phyloP scores from a whole-genome alignment of 92 coral and sea anemone genomes.

The Bergia puertoricense region DNA sequence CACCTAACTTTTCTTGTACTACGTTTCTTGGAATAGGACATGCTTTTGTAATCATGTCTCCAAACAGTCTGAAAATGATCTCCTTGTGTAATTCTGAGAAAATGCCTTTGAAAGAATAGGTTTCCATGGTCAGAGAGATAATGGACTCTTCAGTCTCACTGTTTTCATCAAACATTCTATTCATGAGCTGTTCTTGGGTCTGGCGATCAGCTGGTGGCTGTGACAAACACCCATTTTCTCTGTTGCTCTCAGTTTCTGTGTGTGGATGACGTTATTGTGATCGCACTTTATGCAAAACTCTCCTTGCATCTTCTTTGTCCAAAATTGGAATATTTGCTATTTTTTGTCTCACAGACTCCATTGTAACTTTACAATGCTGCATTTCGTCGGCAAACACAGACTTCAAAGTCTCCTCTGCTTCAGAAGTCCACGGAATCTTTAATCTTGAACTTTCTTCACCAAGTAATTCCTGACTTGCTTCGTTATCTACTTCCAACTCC shows the following conservation, averaged over 20 bases:
- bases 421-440: slow-evolving; percentile 13
- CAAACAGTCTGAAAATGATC: slow-evolving; percentile 16
- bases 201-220: no score
- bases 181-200: slow-evolving; percentile 19
- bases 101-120: slow-evolving; percentile 7
- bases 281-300: slow-evolving; percentile 38
- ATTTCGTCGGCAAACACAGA: slow-evolving; percentile 29
- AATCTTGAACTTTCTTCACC: neutral
- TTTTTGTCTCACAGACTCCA: slow-evolving; percentile 33
- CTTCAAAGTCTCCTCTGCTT: slow-evolving; percentile 22
- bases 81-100: slow-evolving; percentile 22
- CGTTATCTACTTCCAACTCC: neutral
- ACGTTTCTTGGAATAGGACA: slow-evolving; percentile 16
- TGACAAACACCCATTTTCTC: neutral
- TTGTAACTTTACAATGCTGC: neutral
- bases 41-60: slow-evolving; percentile 22
- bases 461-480: neutral
- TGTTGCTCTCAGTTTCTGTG: neutral
- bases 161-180: slow-evolving; percentile 13
- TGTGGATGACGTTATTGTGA: slow-evolving; percentile 16
- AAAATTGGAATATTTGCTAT: slow-evolving; percentile 27
- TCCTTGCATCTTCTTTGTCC: slow-evolving; percentile 35
- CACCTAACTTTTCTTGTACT: neutral
- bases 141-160: slow-evolving; percentile 1
- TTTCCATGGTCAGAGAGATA: slow-evolving; percentile 10